Evolutionary conservation across 2,113 vertebrate species (phyloP), one percentile per base, ranked within the genome.

Genomic region (Dasyornis broadbenti): DNA sequence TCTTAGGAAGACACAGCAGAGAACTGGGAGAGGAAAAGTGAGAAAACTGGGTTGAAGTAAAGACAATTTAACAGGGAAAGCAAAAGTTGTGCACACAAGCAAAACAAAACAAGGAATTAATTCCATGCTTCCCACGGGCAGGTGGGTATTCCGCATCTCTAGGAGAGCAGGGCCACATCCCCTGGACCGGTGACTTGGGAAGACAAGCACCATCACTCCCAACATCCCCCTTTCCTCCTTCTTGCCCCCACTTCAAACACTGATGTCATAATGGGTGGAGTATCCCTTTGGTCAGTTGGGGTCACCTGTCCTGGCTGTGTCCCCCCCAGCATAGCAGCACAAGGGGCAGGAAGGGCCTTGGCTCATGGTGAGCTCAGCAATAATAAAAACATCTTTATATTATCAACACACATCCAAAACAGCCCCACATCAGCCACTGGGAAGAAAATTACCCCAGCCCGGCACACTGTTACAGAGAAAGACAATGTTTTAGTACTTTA

Each of bases 401-500:
- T 39, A 45, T 1, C 37, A n/a, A 20, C 52, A 65, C 59, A 28
- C 35, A 40, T 39, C 30, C 63, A 27, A 61, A 40, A 21, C 30
- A 47, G 53, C 45, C 24, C n/a, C 69, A 52, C 52, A 52, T 7
- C 37, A 45, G 33, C 33, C 69, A 47, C n/a, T 8, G 42, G 40
- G 21, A 70, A 70, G 49, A 69, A 35, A 63, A 63, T 20, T 2
- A 37, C 42, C 54, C 40, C 75, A 70, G 23, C 35, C 35, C 52
- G 64, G 42, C 33, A 28, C 77, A 47, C 0, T 1, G 20, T 82
- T 65, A 95, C 22, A 95, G 54, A 96, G 11, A 53, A 73, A 82
- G 45, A 93, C 33, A 63, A 40, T n/a, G 28, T 15, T 83, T 44
- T 15, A 81, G 54, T 72, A 91, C 92, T 97, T 95, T 94, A 92